phyloP scores from a whole-genome alignment of 2,113 vertebrate species.

The Chitala chitala region DNA sequence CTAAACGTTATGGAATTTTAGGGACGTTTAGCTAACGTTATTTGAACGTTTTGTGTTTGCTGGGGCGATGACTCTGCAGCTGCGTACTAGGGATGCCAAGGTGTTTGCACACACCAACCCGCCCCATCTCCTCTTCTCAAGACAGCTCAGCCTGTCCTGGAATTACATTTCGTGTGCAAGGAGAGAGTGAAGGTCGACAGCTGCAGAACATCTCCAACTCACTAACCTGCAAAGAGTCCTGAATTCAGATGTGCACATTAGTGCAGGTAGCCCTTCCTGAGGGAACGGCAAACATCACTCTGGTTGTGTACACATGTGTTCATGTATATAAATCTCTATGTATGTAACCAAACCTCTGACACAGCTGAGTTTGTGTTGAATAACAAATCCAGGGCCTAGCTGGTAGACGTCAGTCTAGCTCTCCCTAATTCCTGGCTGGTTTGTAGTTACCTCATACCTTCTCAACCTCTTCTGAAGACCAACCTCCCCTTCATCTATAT shows the following conservation, averaged over 20 bases:
- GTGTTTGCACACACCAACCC: constrained; percentile 1
- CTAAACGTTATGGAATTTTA: no score
- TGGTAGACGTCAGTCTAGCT: no score
- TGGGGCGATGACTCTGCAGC: no score
- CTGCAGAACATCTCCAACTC: background rate
- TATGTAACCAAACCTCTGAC: no score
- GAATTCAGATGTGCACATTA: background rate
- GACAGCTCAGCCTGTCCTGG: background rate
- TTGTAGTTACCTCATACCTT: background rate
- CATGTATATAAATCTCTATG: no score
- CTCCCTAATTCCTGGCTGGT: background rate
- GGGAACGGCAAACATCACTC: no score
- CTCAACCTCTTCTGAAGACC: background rate
- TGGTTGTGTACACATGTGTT: no score
- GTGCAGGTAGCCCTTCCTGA: background rate
- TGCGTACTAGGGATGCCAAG: no score
- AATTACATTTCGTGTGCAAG: background rate
- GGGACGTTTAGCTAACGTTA: no score
- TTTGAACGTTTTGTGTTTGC: no score
- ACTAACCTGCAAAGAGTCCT: background rate
- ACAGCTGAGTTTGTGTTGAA: background rate
- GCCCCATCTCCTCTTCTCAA: background rate
- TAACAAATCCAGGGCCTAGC: background rate
- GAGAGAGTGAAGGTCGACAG: background rate
- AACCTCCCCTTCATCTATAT: background rate